A percentile compares a stretch with the other conserved stretches of the same genome.
Evolutionary conservation across 2,113 vertebrate genomes (phyloP).

Genomic region (Pedetes capensis): DNA sequence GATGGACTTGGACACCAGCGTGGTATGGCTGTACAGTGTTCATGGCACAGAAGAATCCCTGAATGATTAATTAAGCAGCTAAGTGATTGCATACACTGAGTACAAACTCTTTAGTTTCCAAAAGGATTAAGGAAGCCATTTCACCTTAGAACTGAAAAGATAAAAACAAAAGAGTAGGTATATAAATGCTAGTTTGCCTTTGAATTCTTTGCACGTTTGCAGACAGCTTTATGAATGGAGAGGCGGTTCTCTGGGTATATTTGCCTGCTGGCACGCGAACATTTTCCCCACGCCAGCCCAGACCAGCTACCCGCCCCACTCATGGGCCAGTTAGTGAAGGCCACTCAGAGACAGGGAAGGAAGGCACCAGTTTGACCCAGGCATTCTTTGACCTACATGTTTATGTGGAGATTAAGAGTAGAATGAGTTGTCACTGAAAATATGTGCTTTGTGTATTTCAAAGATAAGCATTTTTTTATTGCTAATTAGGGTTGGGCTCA

Average conservation of each 20-base stretch:
- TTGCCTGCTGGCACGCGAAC: background rate
- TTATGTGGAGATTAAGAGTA: slow-evolving; percentile 60
- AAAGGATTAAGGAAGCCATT: background rate
- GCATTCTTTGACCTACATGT: slow-evolving; percentile 60
- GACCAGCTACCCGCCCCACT: background rate
- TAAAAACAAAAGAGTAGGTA: background rate
- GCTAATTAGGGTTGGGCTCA: slow-evolving; percentile 79
- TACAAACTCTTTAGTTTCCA: background rate
- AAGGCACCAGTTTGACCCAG: slow-evolving; percentile 34
- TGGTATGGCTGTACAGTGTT: too few relatives aligned
- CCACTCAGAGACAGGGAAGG: background rate
- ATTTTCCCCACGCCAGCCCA: background rate
- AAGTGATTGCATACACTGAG: background rate
- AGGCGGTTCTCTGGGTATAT: background rate
- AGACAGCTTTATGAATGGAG: slow-evolving; percentile 22
- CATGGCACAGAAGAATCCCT: background rate
- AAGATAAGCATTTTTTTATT: slow-evolving; percentile 73
- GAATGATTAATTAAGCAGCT: background rate
- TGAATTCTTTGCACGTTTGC: background rate
- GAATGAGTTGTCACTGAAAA: slow-evolving; percentile 73
- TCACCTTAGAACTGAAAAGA: background rate
- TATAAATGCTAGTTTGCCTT: slow-evolving; percentile 27
- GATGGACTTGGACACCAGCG: too few relatives aligned
- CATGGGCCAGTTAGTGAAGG: background rate
- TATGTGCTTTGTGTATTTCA: slow-evolving; percentile 77